Evolutionary conservation across 2,888 invertebrate species (phyloP), one percentile per base, ranked within the genome.

Genomic region (Tipula lateralis): DNA sequence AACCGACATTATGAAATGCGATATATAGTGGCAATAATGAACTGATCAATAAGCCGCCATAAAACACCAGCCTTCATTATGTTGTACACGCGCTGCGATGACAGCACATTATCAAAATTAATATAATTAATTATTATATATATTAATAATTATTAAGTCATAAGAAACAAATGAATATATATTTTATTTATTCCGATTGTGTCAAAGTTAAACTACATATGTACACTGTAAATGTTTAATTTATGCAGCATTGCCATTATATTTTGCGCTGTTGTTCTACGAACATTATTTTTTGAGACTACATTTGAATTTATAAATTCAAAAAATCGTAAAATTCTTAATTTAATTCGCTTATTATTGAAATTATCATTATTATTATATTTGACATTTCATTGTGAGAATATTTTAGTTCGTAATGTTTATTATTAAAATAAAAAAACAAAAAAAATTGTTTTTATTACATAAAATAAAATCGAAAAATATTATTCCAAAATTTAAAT

Each of bases 271-370:
- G 66, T 3, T 66, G 24, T 44, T 4, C 5, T 66, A 24, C n/a
- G n/a, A n/a, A n/a, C n/a, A n/a, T n/a, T 66, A 24, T 24, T 24
- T 66, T 9, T 24, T 1, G 4, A 66, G 9, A 66, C 66, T 9
- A 24, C 7, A 66, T 66, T 66, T 24, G 66, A 66, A 66, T 66
- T 9, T 24, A 66, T 44, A 44, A 44, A 44, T 16, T 44, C 44
- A 66, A 66, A 66, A 44, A 44, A 44, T 44, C 44, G 24, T 66
- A 66, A 66, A 66, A 66, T 66, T 66, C 66, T 66, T 66, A 66
- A 66, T 24, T 66, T 66, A 66, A 66, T 66, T 66, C 24, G 66
- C 66, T 66, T 66, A 66, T 66, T 66, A 66, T 66, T 66, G 12
- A 66, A 66, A 66, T 66, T 66, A 66, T 66, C 24, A 2, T 66